phyloP scores from a whole-genome alignment of 1,140 invertebrate genomes.

The Aradophagus sp. region DNA sequence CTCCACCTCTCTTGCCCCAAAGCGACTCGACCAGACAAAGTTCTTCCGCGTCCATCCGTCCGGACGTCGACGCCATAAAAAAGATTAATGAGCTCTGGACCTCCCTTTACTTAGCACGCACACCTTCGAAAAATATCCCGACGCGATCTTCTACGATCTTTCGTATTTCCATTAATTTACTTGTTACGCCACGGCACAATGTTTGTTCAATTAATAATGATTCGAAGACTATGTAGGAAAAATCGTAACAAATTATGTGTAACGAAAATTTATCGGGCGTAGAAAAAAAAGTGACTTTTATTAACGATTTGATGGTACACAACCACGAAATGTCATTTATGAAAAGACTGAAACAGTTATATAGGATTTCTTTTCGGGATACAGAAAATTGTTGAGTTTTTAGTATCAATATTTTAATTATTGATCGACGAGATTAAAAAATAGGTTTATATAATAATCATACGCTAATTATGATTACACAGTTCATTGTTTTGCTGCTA shows the following conservation, averaged over 20 bases:
- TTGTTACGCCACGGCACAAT: constrained; percentile 31
- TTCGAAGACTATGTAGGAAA: constrained; percentile 1
- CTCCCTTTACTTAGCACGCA: constrained; percentile 55
- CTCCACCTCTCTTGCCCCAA: constrained; percentile 44
- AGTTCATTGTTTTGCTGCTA: too few species aligned
- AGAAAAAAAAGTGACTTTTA: too few species aligned
- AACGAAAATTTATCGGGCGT: too few species aligned
- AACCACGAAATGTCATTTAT: too few species aligned
- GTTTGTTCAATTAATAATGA: constrained; percentile 31
- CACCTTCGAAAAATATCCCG: constrained; percentile 43
- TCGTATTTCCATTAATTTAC: constrained; percentile 49
- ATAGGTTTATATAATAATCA: too few species aligned
- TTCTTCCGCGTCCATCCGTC: constrained; percentile 64
- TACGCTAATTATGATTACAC: too few species aligned
- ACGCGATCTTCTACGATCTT: constrained; percentile 42
- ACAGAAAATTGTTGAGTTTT: too few species aligned
- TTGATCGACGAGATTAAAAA: too few species aligned
- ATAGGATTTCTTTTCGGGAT: too few species aligned
- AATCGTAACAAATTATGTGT: not conserved
- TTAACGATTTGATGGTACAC: too few species aligned
- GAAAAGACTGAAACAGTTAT: too few species aligned
- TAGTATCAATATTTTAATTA: too few species aligned
- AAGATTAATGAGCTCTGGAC: constrained; percentile 72
- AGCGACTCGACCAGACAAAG: constrained; percentile 56
- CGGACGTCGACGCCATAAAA: constrained; percentile 67